phyloP scores from a whole-genome alignment of 2,113 vertebrate genomes.

The Rhinolophus sinicus region DNA sequence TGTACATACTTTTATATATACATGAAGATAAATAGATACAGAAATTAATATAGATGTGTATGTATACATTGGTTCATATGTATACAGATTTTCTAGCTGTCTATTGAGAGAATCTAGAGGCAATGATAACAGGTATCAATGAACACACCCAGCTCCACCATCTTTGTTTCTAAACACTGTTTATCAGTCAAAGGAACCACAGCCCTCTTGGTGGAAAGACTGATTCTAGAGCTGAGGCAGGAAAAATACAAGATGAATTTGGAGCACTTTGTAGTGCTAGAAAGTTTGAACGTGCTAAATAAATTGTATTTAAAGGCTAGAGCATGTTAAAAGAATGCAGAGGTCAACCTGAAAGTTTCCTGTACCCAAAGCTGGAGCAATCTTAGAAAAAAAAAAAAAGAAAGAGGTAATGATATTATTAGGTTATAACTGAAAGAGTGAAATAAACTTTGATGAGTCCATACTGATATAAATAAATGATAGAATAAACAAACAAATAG shows the following conservation, averaged over 20 bases:
- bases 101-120: background rate
- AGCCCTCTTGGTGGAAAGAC: background rate
- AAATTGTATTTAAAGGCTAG: background rate
- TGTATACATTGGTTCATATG: background rate
- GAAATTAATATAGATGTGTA: background rate
- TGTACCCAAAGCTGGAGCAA: background rate
- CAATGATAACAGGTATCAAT: background rate
- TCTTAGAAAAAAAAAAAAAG: background rate
- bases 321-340: background rate
- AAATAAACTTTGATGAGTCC: background rate
- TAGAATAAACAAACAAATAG: background rate
- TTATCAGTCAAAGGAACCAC: background rate
- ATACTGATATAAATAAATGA: background rate
- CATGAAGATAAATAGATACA: background rate
- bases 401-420: background rate
- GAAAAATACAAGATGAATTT: background rate
- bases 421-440: background rate
- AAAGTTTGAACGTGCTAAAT: background rate
- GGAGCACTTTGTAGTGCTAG: background rate
- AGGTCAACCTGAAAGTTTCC: background rate
- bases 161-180: background rate
- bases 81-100: background rate
- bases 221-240: background rate
- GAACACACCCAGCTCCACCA: background rate
- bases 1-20: background rate